Conservation (phyloP, 1,140 invertebrate genomes). For the Conus ventricosus region DNA sequence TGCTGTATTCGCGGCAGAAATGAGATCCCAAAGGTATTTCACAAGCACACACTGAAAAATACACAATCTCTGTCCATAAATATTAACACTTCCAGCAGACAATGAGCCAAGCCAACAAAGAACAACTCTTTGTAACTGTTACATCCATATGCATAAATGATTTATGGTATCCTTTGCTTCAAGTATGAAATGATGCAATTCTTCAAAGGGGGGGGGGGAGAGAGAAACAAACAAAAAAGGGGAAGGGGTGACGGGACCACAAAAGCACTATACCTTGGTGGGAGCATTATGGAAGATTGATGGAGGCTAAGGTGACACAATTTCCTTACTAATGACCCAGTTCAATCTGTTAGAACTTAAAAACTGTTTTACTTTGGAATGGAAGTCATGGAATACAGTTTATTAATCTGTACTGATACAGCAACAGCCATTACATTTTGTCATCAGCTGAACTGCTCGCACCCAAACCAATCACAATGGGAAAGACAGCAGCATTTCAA, state of each 20-base stretch:
- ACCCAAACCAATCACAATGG: neutral
- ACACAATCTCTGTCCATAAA: neutral
- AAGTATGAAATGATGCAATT: neutral
- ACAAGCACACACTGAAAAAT: neutral
- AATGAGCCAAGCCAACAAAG: neutral
- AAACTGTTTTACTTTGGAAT: neutral
- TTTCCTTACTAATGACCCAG: no score
- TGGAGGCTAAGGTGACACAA: no score
- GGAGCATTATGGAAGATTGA: no score
- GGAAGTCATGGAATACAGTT: conserved; percentile 7
- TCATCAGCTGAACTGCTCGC: neutral
- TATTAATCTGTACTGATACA: neutral
- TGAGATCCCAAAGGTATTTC: neutral
- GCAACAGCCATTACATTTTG: neutral
- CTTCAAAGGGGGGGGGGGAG: neutral
- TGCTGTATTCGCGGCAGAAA: neutral
- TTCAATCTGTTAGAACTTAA: neutral
- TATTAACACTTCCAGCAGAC: neutral
- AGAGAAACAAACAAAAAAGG: no score
- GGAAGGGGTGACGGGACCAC: no score
- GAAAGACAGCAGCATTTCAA: conserved; percentile 18
- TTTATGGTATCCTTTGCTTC: neutral
- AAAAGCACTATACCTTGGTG: no score
- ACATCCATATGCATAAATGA: neutral
- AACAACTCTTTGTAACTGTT: neutral